phyloP scores from a whole-genome alignment of 2,797 vertebrate species.

The Menidia menidia region DNA sequence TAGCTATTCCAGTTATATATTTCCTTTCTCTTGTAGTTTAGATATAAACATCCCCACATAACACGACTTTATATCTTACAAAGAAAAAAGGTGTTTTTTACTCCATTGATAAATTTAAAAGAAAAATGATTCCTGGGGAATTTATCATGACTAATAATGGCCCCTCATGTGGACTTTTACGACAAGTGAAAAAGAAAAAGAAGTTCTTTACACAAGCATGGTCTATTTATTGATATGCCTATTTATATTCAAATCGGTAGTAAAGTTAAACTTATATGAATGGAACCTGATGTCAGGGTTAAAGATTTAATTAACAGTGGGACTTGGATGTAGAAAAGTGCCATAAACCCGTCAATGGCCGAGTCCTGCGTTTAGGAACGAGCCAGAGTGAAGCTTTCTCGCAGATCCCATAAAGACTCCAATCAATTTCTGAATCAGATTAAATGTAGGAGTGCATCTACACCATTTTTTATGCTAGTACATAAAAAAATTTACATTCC shows the following conservation, averaged over 20 bases:
- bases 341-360: not conserved
- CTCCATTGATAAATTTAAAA: constrained; percentile 7
- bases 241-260: not conserved
- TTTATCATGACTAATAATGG: constrained; percentile 36
- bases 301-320: not conserved
- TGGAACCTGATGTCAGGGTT: not conserved
- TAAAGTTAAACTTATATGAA: not conserved
- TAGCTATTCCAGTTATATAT: not conserved
- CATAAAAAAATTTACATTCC: no score
- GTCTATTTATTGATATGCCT: not conserved
- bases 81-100: not conserved
- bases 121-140: not conserved
- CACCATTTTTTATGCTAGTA: no score
- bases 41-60: not conserved
- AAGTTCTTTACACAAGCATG: not conserved
- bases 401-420: no score
- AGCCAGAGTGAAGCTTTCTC: not conserved
- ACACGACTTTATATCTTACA: not conserved
- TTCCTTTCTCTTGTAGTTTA: not conserved
- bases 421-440: not conserved
- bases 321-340: not conserved
- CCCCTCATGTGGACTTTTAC: constrained; percentile 39
- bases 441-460: no score
- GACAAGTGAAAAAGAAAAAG: constrained; percentile 3
- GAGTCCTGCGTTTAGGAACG: not conserved